These are phyloP conservation scores for Eclectus roratus DNA, from an alignment of 2,113 vertebrate species.

Conservation along the genomic window DNA sequence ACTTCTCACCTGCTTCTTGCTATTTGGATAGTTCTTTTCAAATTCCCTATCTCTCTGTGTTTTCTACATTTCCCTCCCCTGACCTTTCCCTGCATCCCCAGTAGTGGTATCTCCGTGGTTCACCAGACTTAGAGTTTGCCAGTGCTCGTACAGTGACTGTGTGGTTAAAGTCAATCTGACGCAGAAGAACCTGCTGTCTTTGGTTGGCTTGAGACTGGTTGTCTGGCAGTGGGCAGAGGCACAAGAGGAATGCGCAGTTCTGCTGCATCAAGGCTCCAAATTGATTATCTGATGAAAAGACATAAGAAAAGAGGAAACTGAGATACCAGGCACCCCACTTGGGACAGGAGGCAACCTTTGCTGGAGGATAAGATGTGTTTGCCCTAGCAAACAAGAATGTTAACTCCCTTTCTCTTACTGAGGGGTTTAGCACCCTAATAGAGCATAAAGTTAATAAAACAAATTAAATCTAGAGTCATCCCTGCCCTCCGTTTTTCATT, in stretches of 20 bases:
- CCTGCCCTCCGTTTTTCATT: not conserved
- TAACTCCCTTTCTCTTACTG: not conserved
- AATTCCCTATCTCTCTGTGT: not conserved
- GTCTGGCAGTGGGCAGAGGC: not conserved
- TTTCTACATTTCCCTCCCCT: not conserved
- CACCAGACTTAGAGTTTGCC: not conserved
- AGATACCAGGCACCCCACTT: not conserved
- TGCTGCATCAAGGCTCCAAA: not conserved
- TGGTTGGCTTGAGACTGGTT: not conserved
- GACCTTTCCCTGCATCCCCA: not conserved
- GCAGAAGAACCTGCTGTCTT: not conserved
- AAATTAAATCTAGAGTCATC: not conserved
- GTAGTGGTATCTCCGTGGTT: not conserved
- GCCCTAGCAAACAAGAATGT: not conserved
- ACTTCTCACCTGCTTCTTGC: not conserved
- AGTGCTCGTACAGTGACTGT: fast-evolving
- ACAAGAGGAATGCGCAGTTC: not conserved
- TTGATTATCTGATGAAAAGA: not conserved
- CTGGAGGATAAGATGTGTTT: not conserved
- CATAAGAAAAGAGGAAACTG: not conserved
- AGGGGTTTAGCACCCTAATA: not conserved
- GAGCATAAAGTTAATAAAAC: not conserved
- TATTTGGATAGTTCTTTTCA: not conserved
- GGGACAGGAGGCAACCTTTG: not conserved
- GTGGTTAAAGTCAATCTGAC: no score